Evolutionary conservation across 2,888 invertebrate genomes (phyloP).

Genomic region (Andrena bucephala): DNA sequence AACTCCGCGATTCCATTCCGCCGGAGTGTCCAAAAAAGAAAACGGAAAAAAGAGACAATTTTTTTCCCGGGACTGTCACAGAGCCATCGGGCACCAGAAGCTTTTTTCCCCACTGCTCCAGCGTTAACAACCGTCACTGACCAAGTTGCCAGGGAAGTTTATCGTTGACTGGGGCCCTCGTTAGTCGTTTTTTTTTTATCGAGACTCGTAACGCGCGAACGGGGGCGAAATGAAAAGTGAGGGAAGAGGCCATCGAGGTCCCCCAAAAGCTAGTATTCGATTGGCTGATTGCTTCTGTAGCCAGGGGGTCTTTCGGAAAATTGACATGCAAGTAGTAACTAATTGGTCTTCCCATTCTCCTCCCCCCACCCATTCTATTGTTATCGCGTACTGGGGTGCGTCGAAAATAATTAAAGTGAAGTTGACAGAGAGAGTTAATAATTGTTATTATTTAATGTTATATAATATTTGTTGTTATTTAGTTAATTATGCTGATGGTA

Average conservation of each 20-base stretch:
- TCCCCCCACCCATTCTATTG: background rate
- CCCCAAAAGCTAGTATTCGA: background rate
- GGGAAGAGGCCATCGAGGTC: background rate
- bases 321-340: background rate
- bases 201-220: background rate
- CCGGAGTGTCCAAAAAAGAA: background rate
- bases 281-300: constrained; percentile 8
- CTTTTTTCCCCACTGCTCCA: background rate
- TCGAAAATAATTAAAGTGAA: too few relatives aligned
- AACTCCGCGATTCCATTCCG: background rate
- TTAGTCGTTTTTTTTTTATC: background rate
- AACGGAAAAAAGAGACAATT: background rate
- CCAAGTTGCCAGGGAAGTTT: background rate
- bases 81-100: background rate
- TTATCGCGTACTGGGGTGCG: too few relatives aligned
- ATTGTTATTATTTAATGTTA: too few relatives aligned
- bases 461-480: too few relatives aligned
- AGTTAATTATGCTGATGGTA: too few relatives aligned
- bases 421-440: too few relatives aligned
- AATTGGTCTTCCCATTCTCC: background rate
- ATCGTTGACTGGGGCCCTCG: background rate
- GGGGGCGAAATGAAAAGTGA: background rate
- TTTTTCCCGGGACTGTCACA: background rate
- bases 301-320: background rate
- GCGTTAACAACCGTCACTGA: constrained; percentile 2